Evolutionary conservation across 35 echinoderm and acorn worm genomes (phyloP).

Genomic region (Antedon bifida): DNA sequence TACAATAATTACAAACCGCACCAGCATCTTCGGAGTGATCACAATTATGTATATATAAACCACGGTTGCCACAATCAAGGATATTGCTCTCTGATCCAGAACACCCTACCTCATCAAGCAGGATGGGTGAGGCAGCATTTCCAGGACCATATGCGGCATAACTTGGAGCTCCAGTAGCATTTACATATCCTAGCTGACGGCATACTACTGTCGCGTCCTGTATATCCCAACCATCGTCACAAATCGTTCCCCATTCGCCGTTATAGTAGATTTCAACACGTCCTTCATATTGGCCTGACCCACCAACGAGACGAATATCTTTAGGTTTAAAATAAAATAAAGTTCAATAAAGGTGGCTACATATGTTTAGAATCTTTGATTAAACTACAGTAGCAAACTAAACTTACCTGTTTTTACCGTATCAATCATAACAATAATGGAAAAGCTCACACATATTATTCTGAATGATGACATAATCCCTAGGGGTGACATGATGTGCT

Average conservation of each 20-base stretch:
- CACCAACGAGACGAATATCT: background rate
- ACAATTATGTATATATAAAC: background rate
- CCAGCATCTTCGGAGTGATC: constrained; percentile 32
- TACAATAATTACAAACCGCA: too few species aligned
- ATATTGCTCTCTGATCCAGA: constrained; percentile 10
- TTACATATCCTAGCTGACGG: constrained; percentile 8
- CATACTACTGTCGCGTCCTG: background rate
- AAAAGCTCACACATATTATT: too few species aligned
- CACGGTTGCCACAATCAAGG: background rate
- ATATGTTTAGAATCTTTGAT: too few species aligned
- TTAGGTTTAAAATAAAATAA: too few species aligned
- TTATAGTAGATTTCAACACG: background rate
- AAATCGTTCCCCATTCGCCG: background rate
- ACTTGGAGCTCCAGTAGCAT: background rate
- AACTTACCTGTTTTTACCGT: too few species aligned
- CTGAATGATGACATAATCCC: too few species aligned
- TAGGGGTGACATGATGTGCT: too few species aligned
- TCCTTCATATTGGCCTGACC: background rate
- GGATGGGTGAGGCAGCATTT: background rate
- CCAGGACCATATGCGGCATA: constrained; percentile 13
- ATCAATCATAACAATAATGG: too few species aligned
- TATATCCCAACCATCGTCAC: background rate
- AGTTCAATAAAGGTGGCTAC: too few species aligned
- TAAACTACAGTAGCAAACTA: too few species aligned
- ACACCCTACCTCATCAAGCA: constrained; percentile 26